Evolutionary conservation across 2,888 invertebrate species (phyloP), one percentile per base, ranked within the genome.

Genomic region (Ichneumon xanthorius): DNA sequence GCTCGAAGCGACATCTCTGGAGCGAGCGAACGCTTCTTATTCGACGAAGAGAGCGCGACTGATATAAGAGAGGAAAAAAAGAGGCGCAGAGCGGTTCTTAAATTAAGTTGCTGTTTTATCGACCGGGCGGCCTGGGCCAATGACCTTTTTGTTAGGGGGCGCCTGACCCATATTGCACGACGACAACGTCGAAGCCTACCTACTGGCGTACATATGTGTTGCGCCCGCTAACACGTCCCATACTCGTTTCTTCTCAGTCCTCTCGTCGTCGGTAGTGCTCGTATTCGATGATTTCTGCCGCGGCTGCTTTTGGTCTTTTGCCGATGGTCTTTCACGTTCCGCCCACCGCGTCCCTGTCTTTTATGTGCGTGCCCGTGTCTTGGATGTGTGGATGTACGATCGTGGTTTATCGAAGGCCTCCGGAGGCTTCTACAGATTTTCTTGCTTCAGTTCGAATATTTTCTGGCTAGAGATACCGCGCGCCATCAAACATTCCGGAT

Each of bases 141-240:
- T 87, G 90, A 91, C 92, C 92, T 81, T 82, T 76, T 87, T 89
- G 88, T 91, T 89, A 89, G 90, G 89, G 85, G 90, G 86, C 87
- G 89, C 88, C 89, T 91, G 92, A 92, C 92, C 92, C 90, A 92
- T 91, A 91, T 88, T 88, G 83, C 83, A 85, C 79, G 40, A 75
- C 19, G 53, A 40, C 50, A n/a, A 68, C 84, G 76, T 86, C 84
- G 82, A 88, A 88, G 83, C 88, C 88, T 81, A 86, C 86, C 72
- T 73, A 78, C 61, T 67, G 45, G 65, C 83, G 75, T 75, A 75
- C 85, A 75, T 65, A 55, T 71, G 72, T 67, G 76, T 4, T 53
- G 65, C 76, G 30, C 58, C 53, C 55, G 22, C 58, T 26, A 19
- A 58, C 19, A 26, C 26, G 40, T 22, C 65, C 50, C 37, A 48